phyloP scores from a whole-genome alignment of 53 echinoderm and acorn worm species.

The Paelopatides confundens region DNA sequence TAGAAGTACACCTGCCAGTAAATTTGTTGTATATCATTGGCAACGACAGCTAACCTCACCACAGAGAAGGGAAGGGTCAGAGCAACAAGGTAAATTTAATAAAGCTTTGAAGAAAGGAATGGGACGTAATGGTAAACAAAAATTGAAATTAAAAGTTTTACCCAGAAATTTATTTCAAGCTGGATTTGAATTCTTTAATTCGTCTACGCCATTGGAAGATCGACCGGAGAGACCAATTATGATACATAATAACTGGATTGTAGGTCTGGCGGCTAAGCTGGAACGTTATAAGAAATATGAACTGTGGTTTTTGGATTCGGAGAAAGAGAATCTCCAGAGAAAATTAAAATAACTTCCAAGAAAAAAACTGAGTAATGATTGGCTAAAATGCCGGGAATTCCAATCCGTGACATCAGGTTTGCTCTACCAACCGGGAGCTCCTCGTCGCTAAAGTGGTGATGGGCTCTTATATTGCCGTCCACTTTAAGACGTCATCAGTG shows the following conservation, averaged over 20 bases:
- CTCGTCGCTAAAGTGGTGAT: no score
- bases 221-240: constrained; percentile 6
- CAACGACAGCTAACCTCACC: constrained; percentile 10
- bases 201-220: constrained; percentile 10
- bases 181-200: constrained; percentile 38
- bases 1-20: not conserved
- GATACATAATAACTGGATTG: constrained; percentile 49
- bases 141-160: constrained; percentile 32
- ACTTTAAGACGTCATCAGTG: no score
- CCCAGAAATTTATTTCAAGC: constrained; percentile 33
- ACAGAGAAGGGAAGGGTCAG: constrained; percentile 25
- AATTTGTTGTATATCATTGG: constrained; percentile 8
- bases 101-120: constrained; percentile 20
- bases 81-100: constrained; percentile 43
- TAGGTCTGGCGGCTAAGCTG: constrained; percentile 18
- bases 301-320: constrained; percentile 16
- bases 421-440: no score
- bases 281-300: constrained; percentile 30
- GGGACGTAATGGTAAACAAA: not conserved
- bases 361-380: no score
- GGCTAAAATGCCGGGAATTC: no score
- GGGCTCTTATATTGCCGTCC: no score
- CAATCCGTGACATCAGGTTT: no score
- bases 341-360: no score
- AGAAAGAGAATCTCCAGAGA: not conserved